Conservation (phyloP, 2,888 invertebrate genomes). For the Amphipoea lucens region DNA sequence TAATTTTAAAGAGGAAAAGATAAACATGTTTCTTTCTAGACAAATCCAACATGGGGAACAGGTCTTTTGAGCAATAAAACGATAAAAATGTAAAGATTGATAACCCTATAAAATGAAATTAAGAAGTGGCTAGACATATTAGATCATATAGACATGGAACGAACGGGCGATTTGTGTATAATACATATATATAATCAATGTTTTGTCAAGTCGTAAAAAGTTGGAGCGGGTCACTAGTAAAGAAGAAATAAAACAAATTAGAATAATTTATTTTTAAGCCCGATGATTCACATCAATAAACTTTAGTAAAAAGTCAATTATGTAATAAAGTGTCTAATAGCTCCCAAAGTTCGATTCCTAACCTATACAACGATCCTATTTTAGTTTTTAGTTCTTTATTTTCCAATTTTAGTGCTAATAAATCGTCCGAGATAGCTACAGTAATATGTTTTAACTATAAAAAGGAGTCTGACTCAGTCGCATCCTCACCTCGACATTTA, state of each 20-base stretch:
- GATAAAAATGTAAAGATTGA: background rate
- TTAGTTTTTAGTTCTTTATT: constrained; percentile 9
- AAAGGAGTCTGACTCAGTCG: constrained; percentile 64
- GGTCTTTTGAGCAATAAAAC: background rate
- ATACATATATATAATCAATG: background rate
- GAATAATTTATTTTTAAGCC: background rate
- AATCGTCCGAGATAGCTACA: constrained; percentile 18
- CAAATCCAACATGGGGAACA: background rate
- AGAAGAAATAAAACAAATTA: background rate
- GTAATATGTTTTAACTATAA: constrained; percentile 37
- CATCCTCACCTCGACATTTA: constrained; percentile 73
- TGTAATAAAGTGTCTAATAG: constrained; percentile 1
- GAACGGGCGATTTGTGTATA: too few species aligned
- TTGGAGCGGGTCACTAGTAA: background rate
- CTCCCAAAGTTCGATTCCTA: background rate
- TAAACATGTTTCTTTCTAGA: background rate
- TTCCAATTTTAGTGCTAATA: constrained; percentile 22
- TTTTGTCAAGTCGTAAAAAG: background rate
- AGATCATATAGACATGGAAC: too few species aligned
- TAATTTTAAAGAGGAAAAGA: background rate
- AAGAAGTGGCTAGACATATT: too few species aligned
- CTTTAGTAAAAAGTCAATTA: constrained; percentile 2
- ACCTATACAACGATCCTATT: background rate
- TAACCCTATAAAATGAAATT: background rate
- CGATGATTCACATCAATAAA: background rate